phyloP scores from a whole-genome alignment of 2,797 vertebrate genomes.

The Sebastes ruberrimus region DNA sequence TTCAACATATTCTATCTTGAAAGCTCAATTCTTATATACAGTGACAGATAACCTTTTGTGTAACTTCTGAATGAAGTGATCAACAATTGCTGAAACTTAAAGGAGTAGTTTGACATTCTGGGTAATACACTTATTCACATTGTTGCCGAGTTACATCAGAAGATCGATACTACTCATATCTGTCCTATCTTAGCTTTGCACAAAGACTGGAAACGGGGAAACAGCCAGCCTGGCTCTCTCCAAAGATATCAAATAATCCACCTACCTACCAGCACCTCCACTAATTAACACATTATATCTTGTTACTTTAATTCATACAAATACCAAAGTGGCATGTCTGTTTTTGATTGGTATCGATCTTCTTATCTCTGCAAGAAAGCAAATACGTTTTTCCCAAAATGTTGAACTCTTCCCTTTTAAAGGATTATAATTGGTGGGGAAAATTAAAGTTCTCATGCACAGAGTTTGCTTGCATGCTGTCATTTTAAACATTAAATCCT shows the following conservation, averaged over 20 bases:
- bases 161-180: neutral
- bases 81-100: neutral
- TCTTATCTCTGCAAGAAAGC: neutral
- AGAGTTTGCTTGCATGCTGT: slow-evolving; percentile 21
- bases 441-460: neutral
- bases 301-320: neutral
- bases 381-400: neutral
- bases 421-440: too few species aligned
- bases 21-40: neutral
- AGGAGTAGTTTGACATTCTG: neutral
- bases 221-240: neutral
- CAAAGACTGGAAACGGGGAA: neutral
- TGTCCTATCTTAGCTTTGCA: neutral
- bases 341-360: neutral
- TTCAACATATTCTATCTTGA: neutral
- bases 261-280: too few species aligned
- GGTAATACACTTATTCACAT: neutral
- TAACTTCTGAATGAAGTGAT: neutral
- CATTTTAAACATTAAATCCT: neutral
- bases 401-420: neutral
- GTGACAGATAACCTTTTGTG: neutral
- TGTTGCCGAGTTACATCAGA: neutral
- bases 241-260: neutral
- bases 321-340: neutral
- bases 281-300: neutral